Evolutionary conservation across 2,797 vertebrate species (phyloP).

Genomic region (Melanotaenia nigrans): DNA sequence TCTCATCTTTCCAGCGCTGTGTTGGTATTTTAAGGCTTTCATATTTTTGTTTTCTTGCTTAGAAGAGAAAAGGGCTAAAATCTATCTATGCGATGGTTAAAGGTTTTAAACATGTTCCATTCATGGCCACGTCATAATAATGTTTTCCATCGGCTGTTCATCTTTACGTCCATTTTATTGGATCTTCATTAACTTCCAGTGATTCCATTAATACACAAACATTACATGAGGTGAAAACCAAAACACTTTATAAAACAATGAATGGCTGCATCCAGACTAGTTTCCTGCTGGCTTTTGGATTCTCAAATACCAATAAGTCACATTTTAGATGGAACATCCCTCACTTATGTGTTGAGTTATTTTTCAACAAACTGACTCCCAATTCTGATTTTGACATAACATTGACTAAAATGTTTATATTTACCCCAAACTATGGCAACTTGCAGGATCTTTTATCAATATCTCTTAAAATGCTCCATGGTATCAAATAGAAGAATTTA

Average conservation of each 20-base stretch:
- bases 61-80: neutral
- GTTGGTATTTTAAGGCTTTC: neutral
- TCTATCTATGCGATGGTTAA: neutral
- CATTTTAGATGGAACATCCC: neutral
- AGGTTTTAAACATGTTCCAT: neutral
- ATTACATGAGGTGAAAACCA: too few species aligned
- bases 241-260: too few species aligned
- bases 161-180: conserved; percentile 1
- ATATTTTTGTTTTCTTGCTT: neutral
- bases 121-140: conserved; percentile 1
- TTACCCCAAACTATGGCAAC: neutral
- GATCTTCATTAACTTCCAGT: neutral
- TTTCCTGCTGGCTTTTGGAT: neutral
- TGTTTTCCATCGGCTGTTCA: conserved; percentile 15
- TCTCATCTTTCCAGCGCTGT: conserved; percentile 2
- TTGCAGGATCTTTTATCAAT: too few species aligned
- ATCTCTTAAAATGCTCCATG: neutral
- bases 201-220: neutral
- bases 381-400: neutral
- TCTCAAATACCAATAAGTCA: neutral
- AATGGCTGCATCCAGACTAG: too few species aligned
- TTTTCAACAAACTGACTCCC: neutral
- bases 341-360: neutral
- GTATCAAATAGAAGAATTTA: neutral
- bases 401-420: neutral